Base-by-base conservation (phyloP, 2,888 invertebrate species). In the Atherix ibis region DNA sequence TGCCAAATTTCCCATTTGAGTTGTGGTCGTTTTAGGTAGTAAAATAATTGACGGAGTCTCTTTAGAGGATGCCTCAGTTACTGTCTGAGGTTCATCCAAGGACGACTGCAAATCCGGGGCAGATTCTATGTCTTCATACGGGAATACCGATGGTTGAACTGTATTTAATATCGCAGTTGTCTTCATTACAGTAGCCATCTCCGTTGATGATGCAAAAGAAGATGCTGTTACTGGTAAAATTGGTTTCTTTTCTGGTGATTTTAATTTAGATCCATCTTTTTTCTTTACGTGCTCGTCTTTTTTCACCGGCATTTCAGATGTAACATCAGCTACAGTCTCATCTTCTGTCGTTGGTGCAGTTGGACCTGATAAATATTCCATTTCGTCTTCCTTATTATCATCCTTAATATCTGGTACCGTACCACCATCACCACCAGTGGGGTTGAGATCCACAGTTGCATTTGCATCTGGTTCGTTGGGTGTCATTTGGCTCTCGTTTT, bases 401-500 rank as follows among this genome's bases (percentile, higher is more conserved):
- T 24, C 29, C 9, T 36, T 44, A 10, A 40, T 37, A 24, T 50
- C 51, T n/a, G n/a, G n/a, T n/a, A n/a, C n/a, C n/a, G n/a, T n/a
- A n/a, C n/a, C n/a, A n/a, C n/a, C n/a, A n/a, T n/a, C n/a, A n/a
- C n/a, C n/a, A n/a, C n/a, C n/a, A 3, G 48, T 46, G 27, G 44
- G 37, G 13, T 44, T 46, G 12, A 38, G 36, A 18, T 45, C 46
- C 16, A 42, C 36, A 26, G 42, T 39, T 34, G 41, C 37, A 30
- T 46, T 39, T 16, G 10, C 33, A 18, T 48, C 10, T 51, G 43
- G 14, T 45, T 48, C 60, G 15, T 50, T 46, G 27, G 56, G 56
- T 38, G 65, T 65, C 35, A 62, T 62, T 46, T 65, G 65, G 18
- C 52, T 59, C 4, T 54, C 51, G 14, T 48, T 44, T 31, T 51